Percentiles rank a stretch among this genome's conserved stretches.
Conservation (phyloP, 2,113 vertebrate species). For the Tetrao urogallus region DNA sequence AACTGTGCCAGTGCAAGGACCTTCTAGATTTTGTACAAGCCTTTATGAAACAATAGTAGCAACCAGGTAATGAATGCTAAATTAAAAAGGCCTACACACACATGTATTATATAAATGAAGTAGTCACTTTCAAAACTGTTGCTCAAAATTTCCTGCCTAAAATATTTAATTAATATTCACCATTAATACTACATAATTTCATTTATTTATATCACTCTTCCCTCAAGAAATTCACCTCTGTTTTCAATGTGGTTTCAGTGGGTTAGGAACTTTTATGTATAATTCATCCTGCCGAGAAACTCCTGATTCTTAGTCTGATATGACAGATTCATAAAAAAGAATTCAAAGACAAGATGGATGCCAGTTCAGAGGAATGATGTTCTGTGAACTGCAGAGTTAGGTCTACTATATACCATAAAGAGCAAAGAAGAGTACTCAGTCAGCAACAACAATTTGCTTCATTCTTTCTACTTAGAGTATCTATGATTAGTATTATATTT, state of each 20-base stretch:
- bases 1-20: constrained; percentile 56
- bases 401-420: neutral
- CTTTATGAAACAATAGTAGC: neutral
- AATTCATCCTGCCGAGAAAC: neutral
- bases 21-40: neutral
- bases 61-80: neutral
- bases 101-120: neutral
- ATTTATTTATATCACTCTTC: neutral
- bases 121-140: neutral
- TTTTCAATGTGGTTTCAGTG: neutral
- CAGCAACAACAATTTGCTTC: neutral
- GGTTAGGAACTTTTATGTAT: neutral
- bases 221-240: neutral
- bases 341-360: neutral
- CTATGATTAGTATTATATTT: neutral
- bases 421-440: neutral
- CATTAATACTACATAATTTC: neutral
- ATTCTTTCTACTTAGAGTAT: neutral
- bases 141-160: neutral
- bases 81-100: neutral
- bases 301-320: neutral
- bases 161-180: neutral
- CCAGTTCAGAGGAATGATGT: neutral
- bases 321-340: neutral
- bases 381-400: neutral